A percentile compares a stretch with the other conserved stretches of the same genome.
These are phyloP conservation scores for Anthophora plumipes DNA, from an alignment of 2,888 invertebrate genomes.

Conservation along the genomic window DNA sequence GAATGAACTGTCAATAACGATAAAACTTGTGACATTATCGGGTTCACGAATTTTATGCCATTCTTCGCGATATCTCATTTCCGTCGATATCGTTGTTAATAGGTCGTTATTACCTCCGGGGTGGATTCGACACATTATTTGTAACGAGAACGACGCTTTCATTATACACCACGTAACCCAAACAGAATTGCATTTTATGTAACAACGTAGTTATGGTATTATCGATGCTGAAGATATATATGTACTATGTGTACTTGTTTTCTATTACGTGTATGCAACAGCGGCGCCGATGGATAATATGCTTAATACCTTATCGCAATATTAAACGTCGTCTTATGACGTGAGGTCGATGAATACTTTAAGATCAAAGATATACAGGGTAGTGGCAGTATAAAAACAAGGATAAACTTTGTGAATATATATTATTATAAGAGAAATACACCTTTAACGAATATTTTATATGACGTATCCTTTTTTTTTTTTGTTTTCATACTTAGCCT, in stretches of 20 bases:
- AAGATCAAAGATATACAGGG: not conserved
- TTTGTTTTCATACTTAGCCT: no score
- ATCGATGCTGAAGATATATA: not conserved
- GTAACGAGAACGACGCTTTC: not conserved
- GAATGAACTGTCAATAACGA: slow-evolving; percentile 20
- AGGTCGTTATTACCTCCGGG: not conserved
- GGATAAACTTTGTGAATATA: no score
- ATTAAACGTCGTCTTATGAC: not conserved
- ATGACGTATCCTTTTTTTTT: no score
- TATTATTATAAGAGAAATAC: no score
- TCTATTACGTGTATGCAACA: not conserved
- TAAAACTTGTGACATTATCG: not conserved
- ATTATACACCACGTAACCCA: not conserved
- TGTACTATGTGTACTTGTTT: not conserved
- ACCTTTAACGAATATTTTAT: no score
- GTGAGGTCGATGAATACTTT: not conserved
- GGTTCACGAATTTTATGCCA: not conserved
- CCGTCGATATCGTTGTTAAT: not conserved
- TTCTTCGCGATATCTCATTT: slow-evolving; percentile 17
- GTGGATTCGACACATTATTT: not conserved
- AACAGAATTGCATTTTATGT: not conserved
- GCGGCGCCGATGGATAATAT: not conserved
- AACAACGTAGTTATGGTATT: not conserved
- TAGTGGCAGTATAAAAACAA: no score
- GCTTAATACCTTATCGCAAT: not conserved